Conservation (phyloP, 1,140 invertebrate species). For the Zaprionus nigranus region DNA sequence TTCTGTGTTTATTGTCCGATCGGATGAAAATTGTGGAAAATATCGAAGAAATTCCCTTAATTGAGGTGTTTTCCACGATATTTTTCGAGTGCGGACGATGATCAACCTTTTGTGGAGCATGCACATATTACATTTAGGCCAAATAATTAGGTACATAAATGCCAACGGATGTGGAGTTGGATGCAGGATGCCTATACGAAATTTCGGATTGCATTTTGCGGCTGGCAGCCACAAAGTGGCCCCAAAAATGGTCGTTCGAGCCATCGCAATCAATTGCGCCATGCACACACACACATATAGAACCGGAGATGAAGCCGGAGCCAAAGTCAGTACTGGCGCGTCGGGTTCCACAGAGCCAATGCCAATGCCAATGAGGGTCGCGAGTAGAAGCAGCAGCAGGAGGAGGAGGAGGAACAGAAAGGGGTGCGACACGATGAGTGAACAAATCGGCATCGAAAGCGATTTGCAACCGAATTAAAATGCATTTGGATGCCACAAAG, state of each 20-base stretch:
- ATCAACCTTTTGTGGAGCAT: background rate
- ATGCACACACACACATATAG: background rate
- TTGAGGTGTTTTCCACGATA: too few relatives aligned
- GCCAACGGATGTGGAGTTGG: background rate
- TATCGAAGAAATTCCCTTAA: too few relatives aligned
- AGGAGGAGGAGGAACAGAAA: background rate
- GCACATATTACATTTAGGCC: conserved; percentile 2
- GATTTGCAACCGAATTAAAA: conserved; percentile 62
- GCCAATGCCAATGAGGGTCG: background rate
- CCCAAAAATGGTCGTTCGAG: conserved; percentile 2
- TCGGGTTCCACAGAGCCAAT: background rate
- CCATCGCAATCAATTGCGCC: conserved; percentile 9
- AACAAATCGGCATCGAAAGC: conserved; percentile 35
- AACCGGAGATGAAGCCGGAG: background rate
- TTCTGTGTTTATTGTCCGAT: too few relatives aligned
- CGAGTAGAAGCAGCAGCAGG: background rate
- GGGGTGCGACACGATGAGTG: conserved; percentile 6
- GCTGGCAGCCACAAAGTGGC: conserved; percentile 4
- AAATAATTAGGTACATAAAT: conserved; percentile 10
- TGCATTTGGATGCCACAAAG: conserved; percentile 55
- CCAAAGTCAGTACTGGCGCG: background rate
- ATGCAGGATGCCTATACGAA: conserved; percentile 3
- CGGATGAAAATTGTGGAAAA: too few relatives aligned
- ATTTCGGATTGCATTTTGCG: conserved; percentile 8
- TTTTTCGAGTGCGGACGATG: too few relatives aligned